These are phyloP conservation scores for Calonectris borealis DNA, from an alignment of 2,113 vertebrate genomes.

Conservation along the genomic window DNA sequence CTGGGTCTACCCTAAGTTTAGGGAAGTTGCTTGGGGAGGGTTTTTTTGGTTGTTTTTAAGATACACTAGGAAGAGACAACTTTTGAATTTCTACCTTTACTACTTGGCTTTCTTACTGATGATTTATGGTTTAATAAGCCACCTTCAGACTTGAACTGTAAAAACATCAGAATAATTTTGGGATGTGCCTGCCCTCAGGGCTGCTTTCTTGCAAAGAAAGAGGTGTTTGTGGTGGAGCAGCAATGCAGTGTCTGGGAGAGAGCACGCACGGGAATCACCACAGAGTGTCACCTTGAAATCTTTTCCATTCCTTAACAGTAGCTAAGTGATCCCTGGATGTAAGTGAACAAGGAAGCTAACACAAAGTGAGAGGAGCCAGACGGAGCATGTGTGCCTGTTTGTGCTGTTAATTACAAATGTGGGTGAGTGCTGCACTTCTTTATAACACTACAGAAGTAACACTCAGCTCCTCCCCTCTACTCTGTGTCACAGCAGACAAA, in stretches of 20 bases:
- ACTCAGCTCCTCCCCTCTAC: not conserved
- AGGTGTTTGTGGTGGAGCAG: not conserved
- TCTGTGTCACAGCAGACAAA: not conserved
- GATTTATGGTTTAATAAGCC: slow-evolving; percentile 27
- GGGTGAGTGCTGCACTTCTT: not conserved
- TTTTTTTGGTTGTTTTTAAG: not conserved
- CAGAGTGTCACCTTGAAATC: not conserved
- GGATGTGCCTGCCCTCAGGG: not conserved
- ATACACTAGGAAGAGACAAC: not conserved
- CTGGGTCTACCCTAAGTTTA: not conserved
- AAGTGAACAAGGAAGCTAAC: not conserved
- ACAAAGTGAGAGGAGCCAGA: not conserved
- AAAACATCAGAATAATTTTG: not conserved
- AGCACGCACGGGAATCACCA: not conserved
- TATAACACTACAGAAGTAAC: not conserved
- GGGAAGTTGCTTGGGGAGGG: not conserved
- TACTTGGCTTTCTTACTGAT: not conserved
- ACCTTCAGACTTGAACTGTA: not conserved
- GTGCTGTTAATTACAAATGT: not conserved
- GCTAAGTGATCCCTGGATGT: not conserved
- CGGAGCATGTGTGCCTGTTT: not conserved
- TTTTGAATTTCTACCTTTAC: not conserved
- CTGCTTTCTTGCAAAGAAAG: not conserved
- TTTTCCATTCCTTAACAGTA: not conserved
- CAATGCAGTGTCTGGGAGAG: not conserved